Percentiles rank a stretch among this genome's conserved stretches.
Conservation (phyloP, 2,888 invertebrate species). For the Papilio protenor region DNA sequence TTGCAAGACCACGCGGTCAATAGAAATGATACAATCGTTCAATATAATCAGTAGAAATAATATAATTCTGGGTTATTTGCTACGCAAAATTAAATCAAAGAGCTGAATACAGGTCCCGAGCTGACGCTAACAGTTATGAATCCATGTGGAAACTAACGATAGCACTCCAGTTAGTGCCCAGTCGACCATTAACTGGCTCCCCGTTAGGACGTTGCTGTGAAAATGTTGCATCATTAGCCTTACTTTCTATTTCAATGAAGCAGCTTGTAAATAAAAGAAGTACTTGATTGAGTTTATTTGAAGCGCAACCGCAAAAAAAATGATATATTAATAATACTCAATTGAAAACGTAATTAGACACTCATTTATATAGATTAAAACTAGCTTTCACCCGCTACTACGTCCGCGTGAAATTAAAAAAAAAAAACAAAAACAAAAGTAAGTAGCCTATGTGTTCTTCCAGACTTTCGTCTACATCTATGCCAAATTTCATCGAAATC, state of each 20-base stretch:
- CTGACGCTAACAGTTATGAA: slow-evolving; percentile 42
- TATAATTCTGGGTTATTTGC: neutral
- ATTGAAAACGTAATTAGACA: too few species aligned
- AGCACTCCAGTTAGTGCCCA: slow-evolving; percentile 43
- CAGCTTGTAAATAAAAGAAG: slow-evolving; percentile 10
- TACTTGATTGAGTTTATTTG: neutral
- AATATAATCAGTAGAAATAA: neutral
- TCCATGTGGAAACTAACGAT: slow-evolving; percentile 43
- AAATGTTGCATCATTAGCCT: slow-evolving; percentile 29
- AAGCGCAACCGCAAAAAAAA: neutral
- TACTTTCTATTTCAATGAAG: slow-evolving; percentile 25
- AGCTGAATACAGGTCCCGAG: slow-evolving; percentile 25
- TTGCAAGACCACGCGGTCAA: neutral
- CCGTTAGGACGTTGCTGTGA: slow-evolving; percentile 37
- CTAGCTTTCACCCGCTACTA: too few species aligned
- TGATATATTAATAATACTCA: too few species aligned
- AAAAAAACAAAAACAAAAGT: too few species aligned
- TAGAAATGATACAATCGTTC: neutral
- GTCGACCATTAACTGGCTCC: slow-evolving; percentile 40
- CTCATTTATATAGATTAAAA: too few species aligned
- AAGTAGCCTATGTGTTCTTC: too few species aligned
- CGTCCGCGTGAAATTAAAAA: too few species aligned
- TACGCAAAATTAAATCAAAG: slow-evolving; percentile 39
- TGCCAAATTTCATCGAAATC: too few species aligned
- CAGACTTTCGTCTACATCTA: too few species aligned